Percentiles rank a stretch among this genome's conserved stretches.
Evolutionary conservation across 92 coral and sea anemone genomes (phyloP).

Genomic region (Epizoanthus illoricatus): DNA sequence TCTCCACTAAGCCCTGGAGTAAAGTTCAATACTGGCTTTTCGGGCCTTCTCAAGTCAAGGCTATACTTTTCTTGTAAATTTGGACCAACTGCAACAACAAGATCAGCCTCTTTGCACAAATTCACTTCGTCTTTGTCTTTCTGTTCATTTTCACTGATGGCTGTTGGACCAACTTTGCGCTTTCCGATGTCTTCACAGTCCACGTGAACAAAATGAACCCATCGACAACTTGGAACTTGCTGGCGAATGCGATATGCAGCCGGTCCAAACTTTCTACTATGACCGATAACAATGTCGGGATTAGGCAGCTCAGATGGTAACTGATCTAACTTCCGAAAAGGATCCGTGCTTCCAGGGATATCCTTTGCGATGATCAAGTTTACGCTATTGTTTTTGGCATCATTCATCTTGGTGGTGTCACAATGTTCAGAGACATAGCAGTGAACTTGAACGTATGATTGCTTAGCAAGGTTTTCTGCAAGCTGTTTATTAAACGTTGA

Average conservation of each 20-base stretch:
- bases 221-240: neutral
- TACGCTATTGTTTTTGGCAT: neutral
- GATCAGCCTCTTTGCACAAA: conserved; percentile 27
- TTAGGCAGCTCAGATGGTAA: no score
- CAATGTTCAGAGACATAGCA: conserved; percentile 9
- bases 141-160: conserved; percentile 6
- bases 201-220: conserved; percentile 45
- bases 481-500: neutral
- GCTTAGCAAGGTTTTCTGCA: conserved; percentile 9
- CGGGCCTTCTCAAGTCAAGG: neutral
- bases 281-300: no score
- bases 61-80: conserved; percentile 13
- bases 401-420: neutral
- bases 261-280: no score
- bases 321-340: no score
- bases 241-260: no score
- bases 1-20: conserved; percentile 34
- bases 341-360: neutral
- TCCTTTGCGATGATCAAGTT: neutral
- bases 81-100: conserved; percentile 41
- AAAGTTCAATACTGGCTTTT: neutral
- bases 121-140: conserved; percentile 20
- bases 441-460: neutral
- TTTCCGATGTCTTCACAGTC: conserved; percentile 42
- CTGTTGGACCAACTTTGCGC: neutral